Evolutionary conservation across 37 sponge, comb jelly and placozoan genomes (phyloP).

Genomic region (Dysidea cf. avara): DNA sequence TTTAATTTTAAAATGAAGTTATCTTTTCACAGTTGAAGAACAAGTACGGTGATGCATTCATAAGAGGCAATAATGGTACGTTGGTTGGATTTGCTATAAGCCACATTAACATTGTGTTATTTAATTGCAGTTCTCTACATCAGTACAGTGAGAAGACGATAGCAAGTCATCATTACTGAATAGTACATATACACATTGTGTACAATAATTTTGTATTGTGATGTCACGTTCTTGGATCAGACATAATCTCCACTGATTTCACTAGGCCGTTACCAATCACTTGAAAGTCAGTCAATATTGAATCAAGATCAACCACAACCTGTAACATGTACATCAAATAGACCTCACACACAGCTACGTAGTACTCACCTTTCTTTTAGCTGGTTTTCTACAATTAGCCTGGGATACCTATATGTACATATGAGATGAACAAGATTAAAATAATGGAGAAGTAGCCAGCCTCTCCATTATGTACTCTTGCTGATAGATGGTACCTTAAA

Average conservation of each 20-base stretch:
- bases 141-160: conserved; percentile 86
- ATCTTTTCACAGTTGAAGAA: conserved; percentile 77
- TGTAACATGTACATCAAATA: not conserved
- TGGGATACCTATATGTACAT: conserved; percentile 1
- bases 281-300: conserved; percentile 66
- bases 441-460: not conserved
- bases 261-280: conserved; percentile 77
- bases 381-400: not conserved
- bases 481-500: conserved; percentile 62
- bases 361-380: not conserved
- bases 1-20: not conserved
- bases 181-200: no score
- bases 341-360: conserved; percentile 1
- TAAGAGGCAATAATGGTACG: conserved; percentile 97
- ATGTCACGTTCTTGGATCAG: no score
- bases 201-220: no score
- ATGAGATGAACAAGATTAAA: not conserved
- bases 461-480: no score
- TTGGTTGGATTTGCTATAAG: not conserved
- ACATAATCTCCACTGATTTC: conserved; percentile 47
- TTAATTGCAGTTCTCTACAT: conserved; percentile 91
- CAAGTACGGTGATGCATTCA: conserved; percentile 99
- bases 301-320: conserved; percentile 42
- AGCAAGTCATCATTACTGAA: no score
- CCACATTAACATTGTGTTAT: not conserved